Evolutionary conservation across 2,797 vertebrate species (phyloP), one percentile per base, ranked within the genome.

Genomic region (Kryptolebias ocellatus): DNA sequence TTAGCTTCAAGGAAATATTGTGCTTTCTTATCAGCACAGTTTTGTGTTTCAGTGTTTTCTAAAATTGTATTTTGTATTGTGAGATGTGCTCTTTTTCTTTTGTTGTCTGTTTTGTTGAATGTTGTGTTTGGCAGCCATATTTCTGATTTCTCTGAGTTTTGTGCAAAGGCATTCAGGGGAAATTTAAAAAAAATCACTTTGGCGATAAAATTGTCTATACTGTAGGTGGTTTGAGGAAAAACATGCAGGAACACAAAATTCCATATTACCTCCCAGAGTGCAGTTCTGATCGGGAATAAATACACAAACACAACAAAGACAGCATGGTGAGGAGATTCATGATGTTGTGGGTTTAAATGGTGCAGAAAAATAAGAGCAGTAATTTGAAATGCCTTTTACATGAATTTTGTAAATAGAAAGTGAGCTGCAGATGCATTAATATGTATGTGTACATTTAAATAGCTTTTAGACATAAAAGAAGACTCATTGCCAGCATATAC

Each of bases 211-310:
- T 14, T 42, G 39, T 11, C 10, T 42, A 12, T 14, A 42, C 39
- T 42, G 39, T 11, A 90, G 83, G 83, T 84, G 47, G 29, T 44
- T 24, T 55, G 55, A 37, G 45, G 20, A 8, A 4, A 54, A 70
- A 58, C 52, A 24, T 17, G 44, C 16, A 18, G 60, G 20, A 64
- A 46, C 24, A 56, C 58, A 62, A 67, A 27, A 29, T 44, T 6
- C 14, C 16, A 49, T 20, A 64, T 55, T 42, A 60, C 16, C 44
- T 65, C 53, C 3, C 31, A 29, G 64, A 60, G 39, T 64, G 34
- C 56, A 53, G 15, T 20, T 20, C 66, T 50, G 27, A 39, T 49
- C 28, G 24, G 6, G 31, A 31, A 64, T 8, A 12, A n/a, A 57
- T 39, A 34, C 12, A 29, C 49, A 65, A 57, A 53, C 46, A 53